Evolutionary conservation across 2,888 invertebrate species (phyloP), one percentile per base, ranked within the genome.

Genomic region (Julus scanicus): DNA sequence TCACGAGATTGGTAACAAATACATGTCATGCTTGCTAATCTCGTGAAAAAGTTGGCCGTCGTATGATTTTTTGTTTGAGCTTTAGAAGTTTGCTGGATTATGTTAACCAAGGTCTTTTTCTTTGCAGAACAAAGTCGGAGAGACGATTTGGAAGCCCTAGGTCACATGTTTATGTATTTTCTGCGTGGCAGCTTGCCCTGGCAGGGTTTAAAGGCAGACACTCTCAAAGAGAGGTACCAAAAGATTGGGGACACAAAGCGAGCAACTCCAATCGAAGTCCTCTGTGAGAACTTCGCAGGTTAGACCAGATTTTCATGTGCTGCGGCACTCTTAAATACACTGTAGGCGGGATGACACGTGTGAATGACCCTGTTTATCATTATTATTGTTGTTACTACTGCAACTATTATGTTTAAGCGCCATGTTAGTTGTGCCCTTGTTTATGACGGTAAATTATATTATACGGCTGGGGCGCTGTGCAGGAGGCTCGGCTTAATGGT

Each of bases 81-180:
- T n/a, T n/a, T n/a, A n/a, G n/a, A n/a, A n/a, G n/a, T n/a, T n/a
- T n/a, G n/a, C n/a, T n/a, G n/a, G n/a, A n/a, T n/a, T 44, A 44
- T 44, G 44, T 6, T 44, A 44, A 44, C 6, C 3, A 44, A 44
- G 44, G 44, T 48, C 57, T 48, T 86, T n/a, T 57, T 86, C 87
- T 83, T 89, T 86, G 88, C 91, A 96, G 99, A 99, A 94, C 99
- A 99, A 95, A 99, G 99, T 92, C 95, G 99, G 93, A 95, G 99
- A 93, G 99, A 99, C 94, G 99, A 99, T 94, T 94, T 99, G 93
- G 99, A 99, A 94, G 99, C 99, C 90, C 94, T 99, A 92, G 99
- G 99, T 90, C 99, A 99, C 94, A 99, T 99, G 99, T 99, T 99
- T 94, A 99, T 99, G 99, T 99, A 99, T 94, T 99, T 99, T 94